phyloP scores from a whole-genome alignment of 2,888 invertebrate species.

The Andrena praecox region DNA sequence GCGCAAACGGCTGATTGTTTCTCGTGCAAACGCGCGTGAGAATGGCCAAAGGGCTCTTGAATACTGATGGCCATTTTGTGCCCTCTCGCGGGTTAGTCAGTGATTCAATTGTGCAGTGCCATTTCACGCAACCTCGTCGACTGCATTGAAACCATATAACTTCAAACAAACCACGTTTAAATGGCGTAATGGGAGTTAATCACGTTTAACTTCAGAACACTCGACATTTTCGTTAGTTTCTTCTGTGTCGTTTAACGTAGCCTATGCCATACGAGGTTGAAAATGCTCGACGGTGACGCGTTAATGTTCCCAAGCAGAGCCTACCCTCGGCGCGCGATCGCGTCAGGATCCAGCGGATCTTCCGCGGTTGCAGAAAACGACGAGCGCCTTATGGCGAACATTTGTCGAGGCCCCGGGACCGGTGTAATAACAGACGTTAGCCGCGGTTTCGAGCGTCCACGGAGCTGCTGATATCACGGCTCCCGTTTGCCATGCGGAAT shows the following conservation, averaged over 20 bases:
- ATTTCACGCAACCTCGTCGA: no score
- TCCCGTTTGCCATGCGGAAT: slow-evolving; percentile 68
- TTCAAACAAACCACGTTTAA: no score
- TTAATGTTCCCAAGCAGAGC: background rate
- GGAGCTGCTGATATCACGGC: slow-evolving; percentile 59
- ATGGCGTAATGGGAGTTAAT: no score
- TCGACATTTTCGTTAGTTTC: no score
- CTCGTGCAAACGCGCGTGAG: slow-evolving; percentile 39
- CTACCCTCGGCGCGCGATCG: background rate
- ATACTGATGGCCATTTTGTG: slow-evolving; percentile 4
- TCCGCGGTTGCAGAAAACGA: slow-evolving; percentile 23
- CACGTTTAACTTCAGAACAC: no score
- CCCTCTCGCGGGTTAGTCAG: no score
- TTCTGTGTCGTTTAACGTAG: no score
- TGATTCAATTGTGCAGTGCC: no score
- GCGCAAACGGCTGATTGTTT: slow-evolving; percentile 47
- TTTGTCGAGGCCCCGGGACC: slow-evolving; percentile 48
- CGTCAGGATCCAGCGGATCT: slow-evolving; percentile 26
- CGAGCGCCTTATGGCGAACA: slow-evolving; percentile 52
- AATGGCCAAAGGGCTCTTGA: slow-evolving; percentile 37
- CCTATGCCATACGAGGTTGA: no score
- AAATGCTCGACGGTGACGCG: no score
- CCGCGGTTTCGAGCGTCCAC: slow-evolving; percentile 52
- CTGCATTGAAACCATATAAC: no score
- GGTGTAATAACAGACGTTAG: slow-evolving; percentile 60